Conservation (phyloP, 2,113 vertebrate species). For the Tonatia bakeri region DNA sequence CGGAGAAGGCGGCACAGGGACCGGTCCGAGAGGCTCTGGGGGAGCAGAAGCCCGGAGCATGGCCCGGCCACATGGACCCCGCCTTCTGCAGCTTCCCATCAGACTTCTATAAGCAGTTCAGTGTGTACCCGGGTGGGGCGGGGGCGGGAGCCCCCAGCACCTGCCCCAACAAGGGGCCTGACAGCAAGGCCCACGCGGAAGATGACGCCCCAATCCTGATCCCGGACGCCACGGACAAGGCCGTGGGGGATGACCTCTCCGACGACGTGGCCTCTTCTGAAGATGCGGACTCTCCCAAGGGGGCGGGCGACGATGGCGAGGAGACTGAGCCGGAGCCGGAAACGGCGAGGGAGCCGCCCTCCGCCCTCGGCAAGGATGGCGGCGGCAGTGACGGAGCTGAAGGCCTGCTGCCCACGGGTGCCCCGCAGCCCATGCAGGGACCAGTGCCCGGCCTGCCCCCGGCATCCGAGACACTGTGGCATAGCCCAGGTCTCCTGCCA, state of each 20-base stretch:
- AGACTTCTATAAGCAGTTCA: conserved; percentile 96
- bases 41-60: conserved; percentile 85
- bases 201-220: conserved; percentile 83
- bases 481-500: conserved; percentile 87
- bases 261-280: conserved; percentile 91
- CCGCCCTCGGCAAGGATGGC: conserved; percentile 80
- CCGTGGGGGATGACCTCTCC: conserved; percentile 84
- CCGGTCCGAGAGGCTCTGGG: conserved; percentile 82
- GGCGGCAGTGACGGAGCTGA: conserved; percentile 77
- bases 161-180: conserved; percentile 77
- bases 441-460: conserved; percentile 78
- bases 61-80: conserved; percentile 90
- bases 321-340: conserved; percentile 83
- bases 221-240: conserved; percentile 81
- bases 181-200: conserved; percentile 79
- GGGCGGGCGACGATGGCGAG: conserved; percentile 89
- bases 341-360: conserved; percentile 76
- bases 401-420: conserved; percentile 77
- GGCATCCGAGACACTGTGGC: conserved; percentile 93
- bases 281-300: conserved; percentile 89
- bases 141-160: conserved; percentile 82
- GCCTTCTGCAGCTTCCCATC: conserved; percentile 87
- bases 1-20: conserved; percentile 82
- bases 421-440: conserved; percentile 80
- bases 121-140: conserved; percentile 86